Conservation (phyloP, 2,113 vertebrate genomes). For the Ptyas mucosa region DNA sequence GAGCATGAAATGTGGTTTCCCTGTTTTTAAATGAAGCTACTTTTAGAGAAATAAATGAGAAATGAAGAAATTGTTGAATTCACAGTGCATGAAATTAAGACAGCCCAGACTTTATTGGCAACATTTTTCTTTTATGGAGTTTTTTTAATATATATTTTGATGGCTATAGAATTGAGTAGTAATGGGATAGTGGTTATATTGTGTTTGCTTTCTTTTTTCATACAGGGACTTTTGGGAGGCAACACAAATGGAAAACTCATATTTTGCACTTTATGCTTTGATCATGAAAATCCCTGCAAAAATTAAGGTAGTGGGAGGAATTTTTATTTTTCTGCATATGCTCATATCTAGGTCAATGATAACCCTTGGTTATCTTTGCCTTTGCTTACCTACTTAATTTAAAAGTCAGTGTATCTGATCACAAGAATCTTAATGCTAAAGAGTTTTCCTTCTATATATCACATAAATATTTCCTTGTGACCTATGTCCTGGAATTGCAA, state of each 20-base stretch:
- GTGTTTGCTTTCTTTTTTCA: constrained; percentile 24
- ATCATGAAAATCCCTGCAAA: background rate
- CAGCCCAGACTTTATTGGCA: constrained; percentile 62
- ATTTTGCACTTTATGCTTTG: constrained; percentile 15
- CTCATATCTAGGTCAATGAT: background rate
- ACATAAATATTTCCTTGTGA: background rate
- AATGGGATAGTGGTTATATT: constrained; percentile 46
- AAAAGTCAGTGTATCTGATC: background rate
- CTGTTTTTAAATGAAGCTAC: constrained; percentile 75
- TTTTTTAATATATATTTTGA: constrained; percentile 48
- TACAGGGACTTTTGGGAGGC: constrained; percentile 34
- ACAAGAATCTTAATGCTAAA: background rate
- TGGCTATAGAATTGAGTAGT: constrained; percentile 53
- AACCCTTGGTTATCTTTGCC: background rate
- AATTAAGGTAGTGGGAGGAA: background rate
- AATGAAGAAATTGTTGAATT: constrained; percentile 75
- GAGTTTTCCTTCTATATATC: background rate
- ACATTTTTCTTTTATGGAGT: constrained; percentile 51
- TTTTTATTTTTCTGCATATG: background rate
- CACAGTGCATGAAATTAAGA: constrained; percentile 81
- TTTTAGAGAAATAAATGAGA: constrained; percentile 77
- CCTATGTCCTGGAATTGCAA: background rate
- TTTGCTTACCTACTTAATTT: background rate
- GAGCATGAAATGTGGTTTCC: constrained; percentile 79
- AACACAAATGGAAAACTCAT: constrained; percentile 40